A percentile compares a stretch with the other conserved stretches of the same genome.
phyloP scores from a whole-genome alignment of 2,797 vertebrate genomes.

The Acrocephalus scirpaceus region DNA sequence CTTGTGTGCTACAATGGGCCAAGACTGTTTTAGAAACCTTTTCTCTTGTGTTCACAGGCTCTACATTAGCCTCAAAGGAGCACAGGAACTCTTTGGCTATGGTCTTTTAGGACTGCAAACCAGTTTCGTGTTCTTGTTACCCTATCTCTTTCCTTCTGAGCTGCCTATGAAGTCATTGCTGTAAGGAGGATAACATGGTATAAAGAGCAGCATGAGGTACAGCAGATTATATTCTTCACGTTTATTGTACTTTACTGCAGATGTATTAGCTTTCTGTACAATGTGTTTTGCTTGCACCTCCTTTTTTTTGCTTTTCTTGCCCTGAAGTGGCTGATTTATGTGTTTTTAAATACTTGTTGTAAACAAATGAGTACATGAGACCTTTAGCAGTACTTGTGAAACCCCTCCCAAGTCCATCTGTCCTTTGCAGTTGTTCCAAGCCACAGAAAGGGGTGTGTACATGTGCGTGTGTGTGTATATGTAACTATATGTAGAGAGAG shows the following conservation, averaged over 20 bases:
- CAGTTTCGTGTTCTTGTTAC: background rate
- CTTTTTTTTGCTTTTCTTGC: slow-evolving; percentile 32
- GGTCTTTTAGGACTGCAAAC: background rate
- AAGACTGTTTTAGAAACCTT: background rate
- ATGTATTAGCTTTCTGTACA: background rate
- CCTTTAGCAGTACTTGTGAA: slow-evolving; percentile 58
- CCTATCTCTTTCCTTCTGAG: background rate
- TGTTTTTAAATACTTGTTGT: slow-evolving; percentile 63
- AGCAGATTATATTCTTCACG: background rate
- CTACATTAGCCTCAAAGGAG: background rate
- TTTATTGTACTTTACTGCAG: background rate
- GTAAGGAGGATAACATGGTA: background rate
- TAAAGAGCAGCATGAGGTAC: slow-evolving; percentile 22
- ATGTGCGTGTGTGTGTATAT: background rate
- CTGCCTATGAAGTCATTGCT: background rate
- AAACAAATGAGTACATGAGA: slow-evolving; percentile 63
- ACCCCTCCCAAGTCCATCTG: slow-evolving; percentile 60
- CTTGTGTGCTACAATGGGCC: background rate
- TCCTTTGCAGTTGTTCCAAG: slow-evolving; percentile 67
- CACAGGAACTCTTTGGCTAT: background rate
- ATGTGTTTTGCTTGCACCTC: slow-evolving; percentile 15
- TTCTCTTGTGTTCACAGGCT: background rate
- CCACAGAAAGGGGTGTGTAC: slow-evolving; percentile 48
- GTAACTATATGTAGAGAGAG: background rate
- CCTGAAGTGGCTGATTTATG: slow-evolving; percentile 46